A percentile compares a stretch with the other conserved stretches of the same genome.
These are phyloP conservation scores for Popillia japonica DNA, from an alignment of 1,140 invertebrate species.

Conservation along the genomic window DNA sequence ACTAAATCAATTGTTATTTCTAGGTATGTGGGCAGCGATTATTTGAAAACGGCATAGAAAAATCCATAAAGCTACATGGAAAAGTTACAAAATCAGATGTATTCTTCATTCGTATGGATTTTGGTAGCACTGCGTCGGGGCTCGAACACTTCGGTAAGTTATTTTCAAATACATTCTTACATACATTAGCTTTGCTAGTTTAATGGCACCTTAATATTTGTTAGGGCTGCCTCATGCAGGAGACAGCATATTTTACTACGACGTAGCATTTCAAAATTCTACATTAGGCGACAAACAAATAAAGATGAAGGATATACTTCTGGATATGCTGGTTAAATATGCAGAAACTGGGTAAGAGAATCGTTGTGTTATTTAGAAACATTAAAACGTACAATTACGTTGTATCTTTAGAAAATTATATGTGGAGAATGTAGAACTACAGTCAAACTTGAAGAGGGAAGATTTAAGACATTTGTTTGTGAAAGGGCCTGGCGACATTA, in stretches of 20 bases:
- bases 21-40: conserved; percentile 31
- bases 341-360: conserved; percentile 10
- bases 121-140: background rate
- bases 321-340: conserved; percentile 19
- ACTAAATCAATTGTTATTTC: background rate
- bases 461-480: background rate
- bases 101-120: conserved; percentile 23
- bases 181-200: too few species aligned
- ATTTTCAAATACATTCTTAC: background rate
- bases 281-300: background rate
- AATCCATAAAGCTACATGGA: background rate
- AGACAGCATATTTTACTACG: conserved; percentile 18
- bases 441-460: background rate
- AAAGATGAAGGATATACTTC: conserved; percentile 24
- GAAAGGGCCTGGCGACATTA: conserved; percentile 16
- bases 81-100: background rate
- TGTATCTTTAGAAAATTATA: background rate
- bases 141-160: conserved; percentile 10
- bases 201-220: conserved; percentile 12
- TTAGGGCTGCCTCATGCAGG: conserved; percentile 8
- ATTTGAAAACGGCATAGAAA: conserved; percentile 13
- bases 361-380: background rate
- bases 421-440: background rate
- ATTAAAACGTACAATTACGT: background rate
- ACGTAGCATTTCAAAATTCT: background rate